phyloP scores from a whole-genome alignment of 2,888 invertebrate genomes.

The Pheosia tremula region DNA sequence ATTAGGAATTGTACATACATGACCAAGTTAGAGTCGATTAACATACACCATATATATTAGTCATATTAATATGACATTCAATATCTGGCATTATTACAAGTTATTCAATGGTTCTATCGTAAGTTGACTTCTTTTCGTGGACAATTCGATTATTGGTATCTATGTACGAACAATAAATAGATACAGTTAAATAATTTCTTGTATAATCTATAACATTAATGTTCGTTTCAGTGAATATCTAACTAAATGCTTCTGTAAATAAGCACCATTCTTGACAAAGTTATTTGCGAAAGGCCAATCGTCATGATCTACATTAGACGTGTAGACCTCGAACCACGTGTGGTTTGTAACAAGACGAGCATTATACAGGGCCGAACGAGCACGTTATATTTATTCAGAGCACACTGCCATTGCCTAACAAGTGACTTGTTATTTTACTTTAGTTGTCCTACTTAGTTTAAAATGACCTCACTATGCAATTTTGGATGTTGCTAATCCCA shows the following conservation, averaged over 20 bases:
- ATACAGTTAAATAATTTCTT: too few relatives aligned
- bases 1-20: too few relatives aligned
- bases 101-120: too few relatives aligned
- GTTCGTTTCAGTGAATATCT: too few relatives aligned
- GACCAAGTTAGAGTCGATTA: too few relatives aligned
- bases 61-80: too few relatives aligned
- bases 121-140: too few relatives aligned
- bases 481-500: conserved; percentile 31
- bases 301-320: conserved; percentile 26
- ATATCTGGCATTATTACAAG: too few relatives aligned
- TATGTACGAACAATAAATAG: too few relatives aligned
- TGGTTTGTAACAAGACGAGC: conserved; percentile 57
- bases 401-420: conserved; percentile 66
- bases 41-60: too few relatives aligned
- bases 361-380: conserved; percentile 48
- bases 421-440: conserved; percentile 63
- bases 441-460: conserved; percentile 65
- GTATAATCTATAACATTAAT: too few relatives aligned
- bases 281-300: conserved; percentile 4
- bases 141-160: too few relatives aligned
- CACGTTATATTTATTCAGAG: conserved; percentile 65
- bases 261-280: background rate
- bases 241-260: background rate
- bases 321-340: conserved; percentile 47
- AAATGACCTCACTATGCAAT: conserved; percentile 49